Base-by-base conservation (phyloP, 1,140 invertebrate genomes). In the Belonocnema kinseyi region DNA sequence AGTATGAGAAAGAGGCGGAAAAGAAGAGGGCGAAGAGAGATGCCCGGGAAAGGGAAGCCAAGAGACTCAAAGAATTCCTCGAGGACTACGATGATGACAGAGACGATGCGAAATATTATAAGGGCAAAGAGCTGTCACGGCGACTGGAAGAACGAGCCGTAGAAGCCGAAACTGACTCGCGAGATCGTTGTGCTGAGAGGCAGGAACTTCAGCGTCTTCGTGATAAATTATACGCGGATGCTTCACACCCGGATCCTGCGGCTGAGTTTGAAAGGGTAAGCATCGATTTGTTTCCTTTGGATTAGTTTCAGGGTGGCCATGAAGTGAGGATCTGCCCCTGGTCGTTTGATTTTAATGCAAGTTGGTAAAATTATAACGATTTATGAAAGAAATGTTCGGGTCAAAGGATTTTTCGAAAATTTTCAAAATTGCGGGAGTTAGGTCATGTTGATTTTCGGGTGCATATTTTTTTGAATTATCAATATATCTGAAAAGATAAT, bases 1-100 rank as follows among this genome's bases (percentile, higher is more conserved):
- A 99, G 86, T 96, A 98, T 88, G 96, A 97, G 87, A 97, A 97
- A 87, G 97, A 98, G 90, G 93, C 94, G 61, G 95, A 98, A 82
- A 95, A 97, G 84, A 96, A 98, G 87, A 92, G 95, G 46, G 92
- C 95, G 76, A 95, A 96, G 85, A 95, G 97, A 86, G 95, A 97
- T 82, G 97, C 98, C 87, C 90, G 96, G 77, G 94, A 96, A 87
- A 94, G 94, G 78, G 98, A 99, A 92, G 98, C 97, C 0, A 97
- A 97, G 91, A 93, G 97, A 54, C 93, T 99, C 14, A 98, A 98
- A 90, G 97, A 99, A 92, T 99, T 99, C 89, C 93, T 99, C 12
- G 98, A 99, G 91, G 98, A 99, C 90, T 99, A 99, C 89, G 98
- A 99, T 90, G 98, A 99, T 90, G 97, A 99, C 91, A 93, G 97